A percentile compares a stretch with the other conserved stretches of the same genome.
These are phyloP conservation scores for Paraplagusia blochii DNA, from an alignment of 2,113 vertebrate genomes.

Conservation along the genomic window DNA sequence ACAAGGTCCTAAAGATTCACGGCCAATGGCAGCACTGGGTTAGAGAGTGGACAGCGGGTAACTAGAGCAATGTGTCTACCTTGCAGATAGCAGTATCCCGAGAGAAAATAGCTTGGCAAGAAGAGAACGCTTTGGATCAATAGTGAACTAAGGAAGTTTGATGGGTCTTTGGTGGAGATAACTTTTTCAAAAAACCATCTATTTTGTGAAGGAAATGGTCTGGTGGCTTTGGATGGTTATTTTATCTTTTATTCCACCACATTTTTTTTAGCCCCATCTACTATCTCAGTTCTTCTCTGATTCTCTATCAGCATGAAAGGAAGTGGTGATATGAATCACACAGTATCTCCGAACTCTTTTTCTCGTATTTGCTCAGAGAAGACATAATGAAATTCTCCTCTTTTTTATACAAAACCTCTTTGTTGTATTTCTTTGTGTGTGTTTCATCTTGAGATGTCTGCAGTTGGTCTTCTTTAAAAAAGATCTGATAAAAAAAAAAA, in stretches of 20 bases:
- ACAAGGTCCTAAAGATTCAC: slow-evolving; percentile 57
- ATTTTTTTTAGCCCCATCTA: slow-evolving; percentile 6
- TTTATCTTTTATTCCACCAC: neutral
- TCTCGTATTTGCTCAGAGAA: slow-evolving; percentile 13
- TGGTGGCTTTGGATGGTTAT: slow-evolving; percentile 8
- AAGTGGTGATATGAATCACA: slow-evolving; percentile 15
- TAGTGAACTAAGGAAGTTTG: slow-evolving; percentile 51
- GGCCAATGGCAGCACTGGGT: slow-evolving; percentile 39
- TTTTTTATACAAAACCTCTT: slow-evolving; percentile 1
- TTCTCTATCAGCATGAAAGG: slow-evolving; percentile 31
- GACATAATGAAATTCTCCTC: neutral
- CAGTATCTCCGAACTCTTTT: slow-evolving; percentile 5
- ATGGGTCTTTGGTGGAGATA: slow-evolving; percentile 35
- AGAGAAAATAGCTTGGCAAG: slow-evolving; percentile 56
- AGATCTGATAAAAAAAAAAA: too few species aligned
- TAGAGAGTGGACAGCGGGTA: slow-evolving; percentile 52
- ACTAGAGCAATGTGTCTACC: slow-evolving; percentile 53
- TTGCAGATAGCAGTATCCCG: slow-evolving; percentile 56
- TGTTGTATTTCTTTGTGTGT: neutral
- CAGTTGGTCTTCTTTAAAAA: too few species aligned
- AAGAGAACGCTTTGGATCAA: slow-evolving; percentile 47
- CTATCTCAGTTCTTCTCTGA: slow-evolving; percentile 5
- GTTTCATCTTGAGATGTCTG: neutral
- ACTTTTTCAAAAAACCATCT: slow-evolving; percentile 40
- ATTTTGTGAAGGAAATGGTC: slow-evolving; percentile 34